These are phyloP conservation scores for Alexandromys fortis DNA, from an alignment of 2,113 vertebrate genomes.

Conservation along the genomic window DNA sequence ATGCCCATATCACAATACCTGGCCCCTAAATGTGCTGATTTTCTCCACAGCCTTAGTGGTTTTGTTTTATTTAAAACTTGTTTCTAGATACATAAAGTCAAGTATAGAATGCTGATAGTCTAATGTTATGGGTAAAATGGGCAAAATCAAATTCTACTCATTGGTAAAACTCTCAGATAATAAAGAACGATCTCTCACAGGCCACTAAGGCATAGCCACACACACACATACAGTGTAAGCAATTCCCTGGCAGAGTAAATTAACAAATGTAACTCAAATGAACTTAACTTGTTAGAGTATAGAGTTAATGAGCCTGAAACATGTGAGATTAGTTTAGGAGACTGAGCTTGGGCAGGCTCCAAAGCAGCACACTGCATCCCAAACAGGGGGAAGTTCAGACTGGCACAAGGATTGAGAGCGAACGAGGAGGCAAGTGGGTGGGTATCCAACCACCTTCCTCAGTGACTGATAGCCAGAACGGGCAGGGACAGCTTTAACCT, in stretches of 20 bases:
- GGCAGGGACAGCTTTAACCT: not conserved
- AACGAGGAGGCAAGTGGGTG: too few relatives aligned
- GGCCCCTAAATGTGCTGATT: not conserved
- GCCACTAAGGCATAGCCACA: not conserved
- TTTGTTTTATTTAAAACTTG: slow-evolving; percentile 55
- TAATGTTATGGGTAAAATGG: not conserved
- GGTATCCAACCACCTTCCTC: too few relatives aligned
- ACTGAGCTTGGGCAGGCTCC: slow-evolving; percentile 47
- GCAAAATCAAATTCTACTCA: slow-evolving; percentile 2
- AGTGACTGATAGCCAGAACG: not conserved
- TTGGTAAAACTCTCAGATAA: slow-evolving; percentile 39
- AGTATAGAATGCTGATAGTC: slow-evolving; percentile 22
- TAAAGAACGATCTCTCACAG: slow-evolving; percentile 35
- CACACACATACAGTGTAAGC: not conserved
- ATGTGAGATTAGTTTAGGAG: slow-evolving; percentile 65
- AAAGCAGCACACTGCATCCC: slow-evolving; percentile 49
- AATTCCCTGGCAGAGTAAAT: slow-evolving; percentile 58
- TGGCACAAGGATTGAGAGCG: not conserved
- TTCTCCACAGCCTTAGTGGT: slow-evolving; percentile 4
- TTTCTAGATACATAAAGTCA: slow-evolving; percentile 19
- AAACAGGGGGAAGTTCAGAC: not conserved
- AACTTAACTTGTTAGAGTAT: slow-evolving; percentile 73
- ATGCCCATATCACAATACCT: not conserved
- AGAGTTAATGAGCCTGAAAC: slow-evolving; percentile 79
- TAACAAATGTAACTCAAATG: slow-evolving; percentile 75